phyloP scores from a whole-genome alignment of 2,797 vertebrate genomes.

The Macropus fuliginosus region DNA sequence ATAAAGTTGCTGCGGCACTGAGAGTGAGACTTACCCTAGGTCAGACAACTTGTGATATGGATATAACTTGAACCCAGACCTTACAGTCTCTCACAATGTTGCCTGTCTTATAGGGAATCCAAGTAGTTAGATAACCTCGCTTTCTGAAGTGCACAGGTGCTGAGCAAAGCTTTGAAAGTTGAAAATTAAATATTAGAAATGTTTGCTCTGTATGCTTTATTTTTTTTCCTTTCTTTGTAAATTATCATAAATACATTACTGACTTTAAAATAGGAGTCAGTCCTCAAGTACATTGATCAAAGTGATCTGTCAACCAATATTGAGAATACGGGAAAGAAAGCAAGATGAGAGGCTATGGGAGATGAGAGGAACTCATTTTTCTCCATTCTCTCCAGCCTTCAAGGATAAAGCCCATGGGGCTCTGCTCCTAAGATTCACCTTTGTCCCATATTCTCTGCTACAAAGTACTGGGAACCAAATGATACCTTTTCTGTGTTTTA shows the following conservation, averaged over 20 bases:
- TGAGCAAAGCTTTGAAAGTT: slow-evolving; percentile 36
- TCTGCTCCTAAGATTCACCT: neutral
- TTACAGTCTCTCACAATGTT: neutral
- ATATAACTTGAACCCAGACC: neutral
- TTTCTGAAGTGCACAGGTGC: neutral
- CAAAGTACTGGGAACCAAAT: neutral
- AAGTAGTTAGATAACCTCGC: slow-evolving; percentile 16
- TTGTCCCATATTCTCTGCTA: neutral
- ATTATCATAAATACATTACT: slow-evolving; percentile 12
- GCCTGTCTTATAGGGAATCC: neutral
- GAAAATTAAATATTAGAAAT: slow-evolving; percentile 26
- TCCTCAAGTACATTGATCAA: slow-evolving; percentile 18
- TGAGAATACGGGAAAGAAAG: neutral
- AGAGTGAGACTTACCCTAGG: neutral
- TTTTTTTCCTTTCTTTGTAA: slow-evolving; percentile 47
- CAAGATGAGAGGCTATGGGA: neutral
- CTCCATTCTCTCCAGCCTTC: neutral
- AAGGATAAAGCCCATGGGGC: neutral
- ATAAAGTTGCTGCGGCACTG: neutral
- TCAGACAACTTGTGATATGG: neutral
- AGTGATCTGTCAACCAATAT: neutral
- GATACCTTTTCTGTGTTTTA: neutral
- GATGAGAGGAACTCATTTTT: neutral
- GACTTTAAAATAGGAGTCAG: slow-evolving; percentile 30
- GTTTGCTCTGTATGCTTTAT: neutral